Conservation (phyloP, 2,113 vertebrate genomes). For the Cynopterus brachyotis region DNA sequence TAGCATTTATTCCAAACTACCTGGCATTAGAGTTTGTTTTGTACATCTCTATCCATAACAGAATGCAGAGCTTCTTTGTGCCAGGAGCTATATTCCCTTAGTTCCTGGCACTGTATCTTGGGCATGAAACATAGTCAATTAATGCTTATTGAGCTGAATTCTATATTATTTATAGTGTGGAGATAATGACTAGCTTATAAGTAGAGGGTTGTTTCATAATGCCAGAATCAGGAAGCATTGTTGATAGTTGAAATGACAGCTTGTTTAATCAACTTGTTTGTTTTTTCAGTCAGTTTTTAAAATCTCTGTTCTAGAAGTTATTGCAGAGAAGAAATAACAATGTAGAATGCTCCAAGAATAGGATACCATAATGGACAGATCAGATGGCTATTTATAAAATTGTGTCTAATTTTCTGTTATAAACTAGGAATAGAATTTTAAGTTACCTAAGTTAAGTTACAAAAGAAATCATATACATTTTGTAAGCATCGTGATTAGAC, state of each 20-base stretch:
- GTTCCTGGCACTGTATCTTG: background rate
- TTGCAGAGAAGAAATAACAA: background rate
- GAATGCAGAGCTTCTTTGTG: background rate
- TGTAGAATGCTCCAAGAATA: background rate
- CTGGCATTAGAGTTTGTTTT: background rate
- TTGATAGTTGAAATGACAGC: conserved; percentile 14
- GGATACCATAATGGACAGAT: background rate
- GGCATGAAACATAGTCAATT: background rate
- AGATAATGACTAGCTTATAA: conserved; percentile 45
- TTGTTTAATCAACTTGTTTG: background rate
- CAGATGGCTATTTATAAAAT: background rate
- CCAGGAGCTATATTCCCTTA: background rate
- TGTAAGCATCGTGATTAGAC: background rate
- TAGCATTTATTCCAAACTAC: background rate
- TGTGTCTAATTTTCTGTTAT: background rate
- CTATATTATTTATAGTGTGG: conserved; percentile 7
- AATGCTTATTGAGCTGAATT: background rate
- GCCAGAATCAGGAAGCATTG: background rate
- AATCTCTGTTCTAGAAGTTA: background rate
- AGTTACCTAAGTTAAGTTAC: background rate
- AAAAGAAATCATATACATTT: background rate
- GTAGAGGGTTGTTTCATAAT: background rate
- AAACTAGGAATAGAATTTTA: background rate
- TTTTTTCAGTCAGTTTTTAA: background rate
- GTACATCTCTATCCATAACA: background rate